Evolutionary conservation across 30 jellyfish, hydroid and myxozoan species (phyloP).

Genomic region (Aurelia sp.): DNA sequence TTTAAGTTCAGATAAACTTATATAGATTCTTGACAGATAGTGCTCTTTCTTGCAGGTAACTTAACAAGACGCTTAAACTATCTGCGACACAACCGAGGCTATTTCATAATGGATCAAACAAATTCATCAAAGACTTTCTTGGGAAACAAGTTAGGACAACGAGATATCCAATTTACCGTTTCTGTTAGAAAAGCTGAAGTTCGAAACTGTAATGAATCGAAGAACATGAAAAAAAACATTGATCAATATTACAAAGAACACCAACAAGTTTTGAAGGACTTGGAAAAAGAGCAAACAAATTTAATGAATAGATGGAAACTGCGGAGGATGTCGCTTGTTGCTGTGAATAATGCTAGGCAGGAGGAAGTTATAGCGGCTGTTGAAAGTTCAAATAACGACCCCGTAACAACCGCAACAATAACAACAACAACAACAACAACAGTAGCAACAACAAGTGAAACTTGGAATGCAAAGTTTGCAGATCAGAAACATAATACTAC

Average conservation of each 20-base stretch:
- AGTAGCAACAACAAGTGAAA: too few relatives aligned
- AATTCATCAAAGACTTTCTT: neutral
- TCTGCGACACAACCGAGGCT: too few relatives aligned
- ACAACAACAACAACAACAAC: too few relatives aligned
- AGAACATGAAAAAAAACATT: constrained; percentile 44
- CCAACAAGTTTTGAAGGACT: constrained; percentile 47
- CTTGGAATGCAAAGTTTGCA: too few relatives aligned
- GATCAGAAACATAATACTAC: too few relatives aligned
- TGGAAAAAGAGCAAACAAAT: constrained; percentile 36
- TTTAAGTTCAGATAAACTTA: too few relatives aligned
- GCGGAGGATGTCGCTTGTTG: constrained; percentile 1
- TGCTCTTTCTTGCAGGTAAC: too few relatives aligned
- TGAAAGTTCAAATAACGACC: neutral
- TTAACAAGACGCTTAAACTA: too few relatives aligned
- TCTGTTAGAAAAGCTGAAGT: constrained; percentile 67
- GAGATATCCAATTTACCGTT: constrained; percentile 49
- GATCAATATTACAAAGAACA: constrained; percentile 55
- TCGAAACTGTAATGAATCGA: constrained; percentile 46
- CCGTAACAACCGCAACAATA: too few relatives aligned
- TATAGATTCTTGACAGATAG: too few relatives aligned
- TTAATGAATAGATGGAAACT: constrained; percentile 27
- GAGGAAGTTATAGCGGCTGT: constrained; percentile 2
- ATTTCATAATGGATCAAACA: constrained; percentile 14
- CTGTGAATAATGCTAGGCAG: neutral
- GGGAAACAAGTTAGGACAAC: constrained; percentile 23